These are phyloP conservation scores for Beaufortia kweichowensis DNA, from an alignment of 2,113 vertebrate species.

Conservation along the genomic window DNA sequence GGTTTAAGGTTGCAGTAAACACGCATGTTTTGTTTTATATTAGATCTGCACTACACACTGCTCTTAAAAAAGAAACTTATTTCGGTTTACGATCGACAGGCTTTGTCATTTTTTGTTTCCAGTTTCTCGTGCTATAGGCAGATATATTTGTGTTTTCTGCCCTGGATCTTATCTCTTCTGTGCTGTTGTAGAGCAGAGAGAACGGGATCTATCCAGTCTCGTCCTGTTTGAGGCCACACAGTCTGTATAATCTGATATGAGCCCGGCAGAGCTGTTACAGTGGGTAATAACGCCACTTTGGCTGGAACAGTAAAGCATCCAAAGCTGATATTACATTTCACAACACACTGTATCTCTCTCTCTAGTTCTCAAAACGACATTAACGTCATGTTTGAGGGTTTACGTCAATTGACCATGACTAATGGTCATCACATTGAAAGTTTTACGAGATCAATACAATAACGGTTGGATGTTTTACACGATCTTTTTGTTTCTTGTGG, in stretches of 20 bases:
- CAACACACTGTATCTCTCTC: neutral
- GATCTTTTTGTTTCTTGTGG: no score
- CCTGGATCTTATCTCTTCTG: neutral
- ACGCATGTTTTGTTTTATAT: slow-evolving; percentile 13
- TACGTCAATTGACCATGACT: neutral
- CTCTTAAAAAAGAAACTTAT: neutral
- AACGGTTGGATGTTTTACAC: no score
- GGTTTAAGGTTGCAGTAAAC: neutral
- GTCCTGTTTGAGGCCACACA: slow-evolving; percentile 43
- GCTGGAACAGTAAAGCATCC: slow-evolving; percentile 14
- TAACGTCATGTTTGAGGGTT: neutral
- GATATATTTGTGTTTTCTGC: neutral
- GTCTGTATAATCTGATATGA: slow-evolving; percentile 43
- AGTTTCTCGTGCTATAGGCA: neutral
- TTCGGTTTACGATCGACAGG: slow-evolving; percentile 9
- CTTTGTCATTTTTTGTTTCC: neutral
- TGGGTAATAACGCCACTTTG: neutral
- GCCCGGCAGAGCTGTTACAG: slow-evolving; percentile 22
- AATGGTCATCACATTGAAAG: neutral
- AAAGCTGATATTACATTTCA: slow-evolving; percentile 47
- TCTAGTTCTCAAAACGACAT: slow-evolving; percentile 10
- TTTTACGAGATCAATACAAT: no score
- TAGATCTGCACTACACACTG: neutral
- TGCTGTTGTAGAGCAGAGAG: neutral
- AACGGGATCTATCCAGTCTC: slow-evolving; percentile 33